Percentiles rank a stretch among this genome's conserved stretches.
Evolutionary conservation across 2,888 invertebrate genomes (phyloP).

Genomic region (Hermodice carunculata): DNA sequence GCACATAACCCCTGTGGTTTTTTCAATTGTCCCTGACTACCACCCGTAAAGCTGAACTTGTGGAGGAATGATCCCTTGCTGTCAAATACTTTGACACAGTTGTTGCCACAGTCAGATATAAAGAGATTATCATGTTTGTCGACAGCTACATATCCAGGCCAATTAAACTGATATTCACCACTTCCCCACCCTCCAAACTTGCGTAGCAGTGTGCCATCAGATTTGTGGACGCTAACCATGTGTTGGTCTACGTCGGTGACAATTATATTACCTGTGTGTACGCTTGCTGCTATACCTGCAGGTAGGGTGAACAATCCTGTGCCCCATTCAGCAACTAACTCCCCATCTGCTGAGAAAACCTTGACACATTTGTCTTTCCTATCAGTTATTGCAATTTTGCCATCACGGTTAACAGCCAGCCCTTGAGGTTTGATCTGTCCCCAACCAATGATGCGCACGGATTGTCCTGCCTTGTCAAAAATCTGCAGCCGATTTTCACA

Average conservation of each 20-base stretch:
- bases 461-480: slow-evolving; percentile 33
- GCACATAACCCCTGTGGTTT: slow-evolving; percentile 35
- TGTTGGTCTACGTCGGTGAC: slow-evolving; percentile 35
- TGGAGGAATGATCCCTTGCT: slow-evolving; percentile 25
- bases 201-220: slow-evolving; percentile 25
- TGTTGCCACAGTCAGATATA: slow-evolving; percentile 36
- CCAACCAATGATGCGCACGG: slow-evolving; percentile 39
- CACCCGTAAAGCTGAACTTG: background rate
- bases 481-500: slow-evolving; percentile 40
- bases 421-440: slow-evolving; percentile 39
- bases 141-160: slow-evolving; percentile 35
- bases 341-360: slow-evolving; percentile 26
- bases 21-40: slow-evolving; percentile 12
- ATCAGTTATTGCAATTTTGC: slow-evolving; percentile 37
- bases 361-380: slow-evolving; percentile 38
- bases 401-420: slow-evolving; percentile 23
- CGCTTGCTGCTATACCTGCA: slow-evolving; percentile 28
- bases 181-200: slow-evolving; percentile 35
- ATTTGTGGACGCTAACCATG: slow-evolving; percentile 31
- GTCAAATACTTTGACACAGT: slow-evolving; percentile 34
- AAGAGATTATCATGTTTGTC: slow-evolving; percentile 33
- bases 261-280: slow-evolving; percentile 29
- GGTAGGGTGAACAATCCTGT: slow-evolving; percentile 32
- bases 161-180: slow-evolving; percentile 36
- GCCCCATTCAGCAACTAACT: slow-evolving; percentile 22